A percentile compares a stretch with the other conserved stretches of the same genome.
phyloP scores from a whole-genome alignment of 2,113 vertebrate genomes.

The Equus przewalskii region DNA sequence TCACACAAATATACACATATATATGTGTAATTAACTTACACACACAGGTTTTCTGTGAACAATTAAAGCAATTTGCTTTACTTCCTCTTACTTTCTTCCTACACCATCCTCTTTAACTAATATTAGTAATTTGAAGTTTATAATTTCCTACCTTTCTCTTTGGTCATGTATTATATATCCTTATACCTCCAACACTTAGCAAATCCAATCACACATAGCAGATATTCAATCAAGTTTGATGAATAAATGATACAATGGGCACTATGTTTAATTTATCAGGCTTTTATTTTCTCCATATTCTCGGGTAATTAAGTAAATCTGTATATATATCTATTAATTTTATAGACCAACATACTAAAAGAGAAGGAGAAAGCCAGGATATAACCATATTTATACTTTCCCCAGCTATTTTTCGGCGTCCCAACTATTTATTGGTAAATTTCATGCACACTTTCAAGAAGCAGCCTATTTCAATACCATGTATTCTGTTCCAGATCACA shows the following conservation, averaged over 20 bases:
- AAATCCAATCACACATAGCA: neutral
- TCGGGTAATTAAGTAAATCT: neutral
- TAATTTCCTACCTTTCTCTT: neutral
- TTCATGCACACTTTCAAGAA: neutral
- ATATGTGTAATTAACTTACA: neutral
- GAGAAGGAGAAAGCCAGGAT: neutral
- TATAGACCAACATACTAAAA: neutral
- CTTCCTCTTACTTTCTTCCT: neutral
- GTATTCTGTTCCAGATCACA: neutral
- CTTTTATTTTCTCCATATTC: neutral
- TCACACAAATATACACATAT: neutral
- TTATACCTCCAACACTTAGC: neutral
- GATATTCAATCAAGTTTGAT: neutral
- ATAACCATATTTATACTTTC: neutral
- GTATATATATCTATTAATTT: neutral
- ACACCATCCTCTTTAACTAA: neutral
- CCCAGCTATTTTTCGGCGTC: neutral
- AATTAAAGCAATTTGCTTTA: conserved; percentile 23
- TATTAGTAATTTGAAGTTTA: conserved; percentile 25
- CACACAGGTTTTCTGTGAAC: neutral
- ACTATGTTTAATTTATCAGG: neutral
- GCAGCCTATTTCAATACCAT: neutral
- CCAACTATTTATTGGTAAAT: neutral
- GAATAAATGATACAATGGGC: neutral
- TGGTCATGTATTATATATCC: neutral